Evolutionary conservation across 2,888 invertebrate genomes (phyloP).

Genomic region (Drosophila koepferae): DNA sequence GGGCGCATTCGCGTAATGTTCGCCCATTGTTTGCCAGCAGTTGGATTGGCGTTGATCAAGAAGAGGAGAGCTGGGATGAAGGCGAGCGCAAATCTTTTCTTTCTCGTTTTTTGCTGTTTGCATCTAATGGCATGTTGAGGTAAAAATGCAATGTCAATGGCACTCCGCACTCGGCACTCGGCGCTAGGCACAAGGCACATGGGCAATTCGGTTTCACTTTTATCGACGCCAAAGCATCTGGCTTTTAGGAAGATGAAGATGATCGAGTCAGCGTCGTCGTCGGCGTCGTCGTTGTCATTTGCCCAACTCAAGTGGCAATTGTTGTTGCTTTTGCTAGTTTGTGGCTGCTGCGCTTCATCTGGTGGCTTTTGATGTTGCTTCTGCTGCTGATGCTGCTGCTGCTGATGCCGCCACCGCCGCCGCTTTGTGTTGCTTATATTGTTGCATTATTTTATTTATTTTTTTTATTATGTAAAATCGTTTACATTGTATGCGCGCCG

Average conservation of each 20-base stretch:
- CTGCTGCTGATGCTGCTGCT: neutral
- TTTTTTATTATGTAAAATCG: slow-evolving; percentile 71
- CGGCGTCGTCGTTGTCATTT: slow-evolving; percentile 31
- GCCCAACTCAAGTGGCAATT: slow-evolving; percentile 72
- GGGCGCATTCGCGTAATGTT: slow-evolving; percentile 69
- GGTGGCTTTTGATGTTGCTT: slow-evolving; percentile 6
- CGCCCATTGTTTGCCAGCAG: slow-evolving; percentile 67
- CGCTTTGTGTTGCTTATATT: slow-evolving; percentile 60
- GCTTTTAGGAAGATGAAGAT: slow-evolving; percentile 59
- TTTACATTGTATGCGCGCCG: slow-evolving; percentile 66
- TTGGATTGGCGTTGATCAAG: slow-evolving; percentile 34
- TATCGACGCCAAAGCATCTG: slow-evolving; percentile 74
- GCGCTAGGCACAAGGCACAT: slow-evolving; percentile 39
- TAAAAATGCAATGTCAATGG: slow-evolving; percentile 83
- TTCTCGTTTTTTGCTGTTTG: slow-evolving; percentile 54
- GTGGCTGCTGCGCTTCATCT: slow-evolving; percentile 34
- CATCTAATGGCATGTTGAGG: slow-evolving; percentile 70
- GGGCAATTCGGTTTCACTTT: slow-evolving; percentile 82
- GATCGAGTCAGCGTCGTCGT: slow-evolving; percentile 43
- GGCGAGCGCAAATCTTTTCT: slow-evolving; percentile 50
- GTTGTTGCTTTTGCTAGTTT: slow-evolving; percentile 38
- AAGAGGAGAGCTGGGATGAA: slow-evolving; percentile 28
- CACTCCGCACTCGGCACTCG: slow-evolving; percentile 57
- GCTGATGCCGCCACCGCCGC: slow-evolving; percentile 13
- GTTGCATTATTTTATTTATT: slow-evolving; percentile 63